Percentiles rank a stretch among this genome's conserved stretches.
Evolutionary conservation across 2,113 vertebrate species (phyloP).

Genomic region (Aleadryas rufinucha): DNA sequence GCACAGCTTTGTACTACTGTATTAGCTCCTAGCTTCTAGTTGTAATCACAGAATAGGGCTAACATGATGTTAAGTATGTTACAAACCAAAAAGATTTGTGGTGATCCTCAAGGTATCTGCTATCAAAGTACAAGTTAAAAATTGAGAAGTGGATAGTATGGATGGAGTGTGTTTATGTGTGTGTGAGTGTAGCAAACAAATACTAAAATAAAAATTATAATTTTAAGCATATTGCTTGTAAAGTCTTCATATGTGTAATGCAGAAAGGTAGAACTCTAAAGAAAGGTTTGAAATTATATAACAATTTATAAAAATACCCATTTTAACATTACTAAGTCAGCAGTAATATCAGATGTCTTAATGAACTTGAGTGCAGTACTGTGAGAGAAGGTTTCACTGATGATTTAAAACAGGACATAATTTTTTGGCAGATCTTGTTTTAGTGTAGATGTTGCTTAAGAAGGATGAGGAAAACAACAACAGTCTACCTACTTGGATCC

Average conservation of each 20-base stretch:
- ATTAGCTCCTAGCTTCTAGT: background rate
- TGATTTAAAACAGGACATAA: background rate
- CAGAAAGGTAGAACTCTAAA: background rate
- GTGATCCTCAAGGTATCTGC: background rate
- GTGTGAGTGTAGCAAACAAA: background rate
- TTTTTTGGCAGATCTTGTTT: background rate
- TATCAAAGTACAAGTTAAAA: background rate
- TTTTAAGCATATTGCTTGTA: background rate
- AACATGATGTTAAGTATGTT: background rate
- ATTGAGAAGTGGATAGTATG: background rate
- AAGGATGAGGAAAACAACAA: background rate
- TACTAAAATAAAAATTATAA: background rate
- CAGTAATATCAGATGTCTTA: background rate
- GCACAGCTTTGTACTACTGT: background rate
- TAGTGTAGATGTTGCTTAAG: background rate
- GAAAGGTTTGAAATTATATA: background rate
- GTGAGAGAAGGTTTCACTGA: background rate
- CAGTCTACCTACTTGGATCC: background rate
- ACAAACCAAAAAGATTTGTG: background rate
- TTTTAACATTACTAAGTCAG: background rate
- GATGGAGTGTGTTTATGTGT: background rate
- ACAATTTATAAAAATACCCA: background rate
- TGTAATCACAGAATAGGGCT: background rate
- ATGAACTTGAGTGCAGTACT: background rate
- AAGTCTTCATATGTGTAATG: background rate